Evolutionary conservation across 1,140 invertebrate species (phyloP).

Genomic region (Temnothorax nylanderi): DNA sequence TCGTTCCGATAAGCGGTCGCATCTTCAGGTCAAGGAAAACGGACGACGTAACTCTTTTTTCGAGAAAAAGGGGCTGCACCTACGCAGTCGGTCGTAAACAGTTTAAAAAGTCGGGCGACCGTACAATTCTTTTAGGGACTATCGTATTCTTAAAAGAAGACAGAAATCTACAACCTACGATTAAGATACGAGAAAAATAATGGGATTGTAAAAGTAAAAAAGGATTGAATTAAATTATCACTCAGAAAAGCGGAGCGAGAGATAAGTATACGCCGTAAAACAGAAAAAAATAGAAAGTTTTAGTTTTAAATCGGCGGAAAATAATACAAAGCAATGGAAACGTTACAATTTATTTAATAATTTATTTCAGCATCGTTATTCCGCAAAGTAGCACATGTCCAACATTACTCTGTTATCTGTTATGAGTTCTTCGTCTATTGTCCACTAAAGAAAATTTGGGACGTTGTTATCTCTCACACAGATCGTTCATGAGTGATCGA

Average conservation of each 20-base stretch:
- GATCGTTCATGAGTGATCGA: neutral
- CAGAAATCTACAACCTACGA: neutral
- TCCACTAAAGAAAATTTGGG: neutral
- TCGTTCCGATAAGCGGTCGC: conserved; percentile 16
- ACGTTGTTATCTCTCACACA: neutral
- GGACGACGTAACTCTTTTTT: conserved; percentile 8
- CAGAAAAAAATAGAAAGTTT: neutral
- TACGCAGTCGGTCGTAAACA: conserved; percentile 25
- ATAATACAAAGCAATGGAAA: neutral
- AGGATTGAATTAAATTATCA: conserved; percentile 10
- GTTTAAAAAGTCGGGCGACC: neutral
- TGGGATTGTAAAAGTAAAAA: conserved; percentile 22
- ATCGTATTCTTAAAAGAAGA: neutral
- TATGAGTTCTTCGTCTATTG: neutral
- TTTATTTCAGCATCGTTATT: neutral
- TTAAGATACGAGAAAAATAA: conserved; percentile 42
- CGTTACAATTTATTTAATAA: neutral
- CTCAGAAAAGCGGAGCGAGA: too few relatives aligned
- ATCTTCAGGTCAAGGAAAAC: conserved; percentile 35
- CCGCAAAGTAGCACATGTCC: neutral
- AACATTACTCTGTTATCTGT: neutral
- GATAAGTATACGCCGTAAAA: neutral
- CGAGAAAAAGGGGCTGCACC: neutral
- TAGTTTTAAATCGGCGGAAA: neutral
- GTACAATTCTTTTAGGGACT: conserved; percentile 19